These are phyloP conservation scores for Pogonocichla stellata DNA, from an alignment of 2,113 vertebrate genomes.

Conservation along the genomic window DNA sequence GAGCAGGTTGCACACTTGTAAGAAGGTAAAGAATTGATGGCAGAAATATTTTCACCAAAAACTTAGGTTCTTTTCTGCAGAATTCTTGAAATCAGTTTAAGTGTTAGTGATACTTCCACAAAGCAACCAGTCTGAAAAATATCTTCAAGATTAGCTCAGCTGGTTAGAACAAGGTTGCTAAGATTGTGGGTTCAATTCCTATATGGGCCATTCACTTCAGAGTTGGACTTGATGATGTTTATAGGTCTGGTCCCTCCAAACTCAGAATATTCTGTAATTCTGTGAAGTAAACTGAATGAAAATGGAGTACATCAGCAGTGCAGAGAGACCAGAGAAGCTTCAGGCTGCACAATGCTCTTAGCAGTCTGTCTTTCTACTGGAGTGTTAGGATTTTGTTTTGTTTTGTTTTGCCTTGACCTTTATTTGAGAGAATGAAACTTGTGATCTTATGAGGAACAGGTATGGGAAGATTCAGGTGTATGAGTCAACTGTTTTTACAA, in stretches of 20 bases:
- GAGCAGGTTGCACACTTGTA: not conserved
- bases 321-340: not conserved
- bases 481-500: constrained; percentile 55
- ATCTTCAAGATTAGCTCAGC: not conserved
- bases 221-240: not conserved
- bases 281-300: not conserved
- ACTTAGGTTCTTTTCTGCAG: not conserved
- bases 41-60: not conserved
- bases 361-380: not conserved
- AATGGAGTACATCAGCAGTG: not conserved
- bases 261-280: not conserved
- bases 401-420: constrained; percentile 15
- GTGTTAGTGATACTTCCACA: not conserved
- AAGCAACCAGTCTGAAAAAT: not conserved
- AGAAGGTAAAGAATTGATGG: not conserved
- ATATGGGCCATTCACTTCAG: not conserved
- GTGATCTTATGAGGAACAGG: not conserved
- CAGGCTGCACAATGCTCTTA: not conserved
- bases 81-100: not conserved
- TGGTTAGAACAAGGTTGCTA: not conserved
- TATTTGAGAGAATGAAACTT: constrained; percentile 6
- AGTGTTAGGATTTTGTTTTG: not conserved
- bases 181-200: not conserved
- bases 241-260: rapidly evolving
- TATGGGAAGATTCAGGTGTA: constrained; percentile 7